Evolutionary conservation across 2,113 vertebrate species (phyloP).

Genomic region (Calypte anna): DNA sequence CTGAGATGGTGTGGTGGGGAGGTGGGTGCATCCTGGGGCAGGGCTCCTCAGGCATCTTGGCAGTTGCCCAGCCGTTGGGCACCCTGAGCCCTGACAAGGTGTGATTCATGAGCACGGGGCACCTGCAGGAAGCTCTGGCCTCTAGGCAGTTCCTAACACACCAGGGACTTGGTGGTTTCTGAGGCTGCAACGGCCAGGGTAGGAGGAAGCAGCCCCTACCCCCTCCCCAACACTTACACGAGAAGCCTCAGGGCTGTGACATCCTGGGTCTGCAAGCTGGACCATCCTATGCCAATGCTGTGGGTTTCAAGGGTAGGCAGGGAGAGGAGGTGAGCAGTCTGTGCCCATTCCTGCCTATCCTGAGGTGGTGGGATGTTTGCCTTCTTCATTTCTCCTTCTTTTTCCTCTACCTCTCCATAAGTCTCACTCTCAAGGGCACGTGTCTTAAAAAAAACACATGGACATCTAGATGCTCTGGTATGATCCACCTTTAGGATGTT

Average conservation of each 20-base stretch:
- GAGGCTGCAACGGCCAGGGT: constrained; percentile 68
- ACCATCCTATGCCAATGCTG: not conserved
- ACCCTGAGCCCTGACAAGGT: constrained; percentile 55
- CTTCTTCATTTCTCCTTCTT: not conserved
- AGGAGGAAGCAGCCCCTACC: constrained; percentile 56
- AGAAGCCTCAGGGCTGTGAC: not conserved
- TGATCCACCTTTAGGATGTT: not conserved
- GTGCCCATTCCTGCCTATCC: not conserved
- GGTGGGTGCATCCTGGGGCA: not conserved
- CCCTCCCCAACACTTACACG: not conserved
- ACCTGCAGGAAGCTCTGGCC: constrained; percentile 70
- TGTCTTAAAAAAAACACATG: accelerated
- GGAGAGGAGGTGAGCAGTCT: not conserved
- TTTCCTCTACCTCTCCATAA: not conserved
- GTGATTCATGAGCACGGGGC: constrained; percentile 61
- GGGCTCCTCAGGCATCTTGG: not conserved
- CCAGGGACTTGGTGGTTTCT: constrained; percentile 68
- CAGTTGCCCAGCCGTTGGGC: not conserved
- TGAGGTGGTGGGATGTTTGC: not conserved
- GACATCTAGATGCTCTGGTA: not conserved
- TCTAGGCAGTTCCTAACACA: constrained; percentile 54
- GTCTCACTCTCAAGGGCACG: not conserved
- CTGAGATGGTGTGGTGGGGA: not conserved
- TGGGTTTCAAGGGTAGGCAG: not conserved
- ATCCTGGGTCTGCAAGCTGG: not conserved